Base-by-base conservation (phyloP, 2,888 invertebrate genomes). In the Euspilapteryx auroguttella region DNA sequence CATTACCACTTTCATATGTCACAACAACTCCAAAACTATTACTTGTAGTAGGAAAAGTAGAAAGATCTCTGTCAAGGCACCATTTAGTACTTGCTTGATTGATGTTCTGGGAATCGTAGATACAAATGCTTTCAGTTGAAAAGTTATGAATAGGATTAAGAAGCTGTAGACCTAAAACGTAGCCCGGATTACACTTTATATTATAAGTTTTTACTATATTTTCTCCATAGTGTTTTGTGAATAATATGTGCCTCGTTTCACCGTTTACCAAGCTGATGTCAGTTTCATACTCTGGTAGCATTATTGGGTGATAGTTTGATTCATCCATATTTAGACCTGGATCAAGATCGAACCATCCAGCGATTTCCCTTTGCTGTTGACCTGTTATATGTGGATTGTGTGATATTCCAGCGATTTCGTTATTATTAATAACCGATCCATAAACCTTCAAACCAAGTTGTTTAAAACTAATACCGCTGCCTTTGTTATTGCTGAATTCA, bases 381-480 rank as follows among this genome's bases (percentile, higher is more conserved):
- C 87, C 84, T 1, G 89, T 84, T 34, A 96, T 77, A 22, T 87
- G 88, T 0, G 97, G 94, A 62, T 98, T 89, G 49, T 97, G 98
- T 29, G 88, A 84, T 37, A 99, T 87, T 1, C 98, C 99, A 21
- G 94, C 88, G 30, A 86, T 76, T 20, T 81, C 80, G 55, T 97
- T 98, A 37, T 89, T 86, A 50, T 88, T 87, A 33, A 96, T 86
- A 1, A 79, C 69, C 5, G 89, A 87, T 33, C 89, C 87, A 31
- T 82, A 80, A 13, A 94, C 81, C 49, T 83, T 85, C 12, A 94
- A 71, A 11, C 94, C 94, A 14, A 96, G 71, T 57, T 94, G 91
- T 45, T 94, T 89, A 34, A 95, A 83, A 49, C 90, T 87, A 7
- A 97, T 84, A 7, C 97, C 97, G 43, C 91, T 92, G 3, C 93